These are phyloP conservation scores for Sakesphorus luctuosus DNA, from an alignment of 2,113 vertebrate genomes.

Conservation along the genomic window DNA sequence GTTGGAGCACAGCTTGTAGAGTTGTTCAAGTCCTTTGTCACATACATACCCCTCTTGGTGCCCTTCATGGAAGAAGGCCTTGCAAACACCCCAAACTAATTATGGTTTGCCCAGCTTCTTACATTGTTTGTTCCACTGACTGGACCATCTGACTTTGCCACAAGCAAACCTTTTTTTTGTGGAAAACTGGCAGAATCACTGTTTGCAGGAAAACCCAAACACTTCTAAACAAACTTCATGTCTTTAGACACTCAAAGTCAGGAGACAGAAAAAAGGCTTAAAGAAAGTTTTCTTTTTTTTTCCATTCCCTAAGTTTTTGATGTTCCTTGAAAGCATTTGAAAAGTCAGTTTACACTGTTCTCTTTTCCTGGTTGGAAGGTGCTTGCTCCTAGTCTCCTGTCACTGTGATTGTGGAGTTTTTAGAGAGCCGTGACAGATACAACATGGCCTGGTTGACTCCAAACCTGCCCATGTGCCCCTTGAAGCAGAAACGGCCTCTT, in stretches of 20 bases:
- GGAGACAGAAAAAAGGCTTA: conserved; percentile 17
- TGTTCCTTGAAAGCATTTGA: conserved; percentile 1
- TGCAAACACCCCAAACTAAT: neutral
- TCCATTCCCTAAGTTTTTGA: neutral
- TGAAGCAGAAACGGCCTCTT: neutral
- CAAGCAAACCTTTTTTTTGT: neutral
- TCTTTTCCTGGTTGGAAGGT: neutral
- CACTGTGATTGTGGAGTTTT: neutral
- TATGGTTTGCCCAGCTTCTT: neutral
- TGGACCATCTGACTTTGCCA: neutral
- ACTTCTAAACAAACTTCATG: neutral
- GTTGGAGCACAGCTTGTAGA: neutral
- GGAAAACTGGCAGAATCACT: neutral
- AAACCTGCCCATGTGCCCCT: rapidly evolving
- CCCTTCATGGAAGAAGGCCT: neutral
- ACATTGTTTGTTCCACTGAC: rapidly evolving
- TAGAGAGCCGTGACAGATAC: neutral
- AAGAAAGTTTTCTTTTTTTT: neutral
- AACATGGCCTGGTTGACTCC: neutral
- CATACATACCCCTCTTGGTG: neutral
- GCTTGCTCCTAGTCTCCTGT: neutral
- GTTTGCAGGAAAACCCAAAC: neutral
- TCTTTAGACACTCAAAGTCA: neutral
- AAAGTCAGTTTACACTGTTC: neutral
- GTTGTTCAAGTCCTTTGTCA: neutral